Conservation (phyloP, 2,888 invertebrate species). For the Helicoverpa assulta region DNA sequence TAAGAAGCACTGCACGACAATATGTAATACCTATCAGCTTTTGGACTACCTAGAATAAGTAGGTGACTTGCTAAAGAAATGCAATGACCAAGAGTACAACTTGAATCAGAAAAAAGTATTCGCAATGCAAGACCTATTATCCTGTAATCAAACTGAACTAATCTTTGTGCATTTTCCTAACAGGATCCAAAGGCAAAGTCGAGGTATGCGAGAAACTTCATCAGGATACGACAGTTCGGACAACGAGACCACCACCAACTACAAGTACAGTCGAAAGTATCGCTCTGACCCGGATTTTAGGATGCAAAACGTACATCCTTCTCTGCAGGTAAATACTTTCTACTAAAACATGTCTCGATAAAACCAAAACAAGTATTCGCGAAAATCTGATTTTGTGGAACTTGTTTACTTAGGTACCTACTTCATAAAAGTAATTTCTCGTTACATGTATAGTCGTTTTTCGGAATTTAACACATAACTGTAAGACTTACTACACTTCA, state of each 20-base stretch:
- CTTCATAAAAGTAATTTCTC: too few relatives aligned
- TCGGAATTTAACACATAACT: too few relatives aligned
- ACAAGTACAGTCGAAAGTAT: slow-evolving; percentile 93
- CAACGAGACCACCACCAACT: slow-evolving; percentile 92
- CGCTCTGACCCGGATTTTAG: slow-evolving; percentile 97
- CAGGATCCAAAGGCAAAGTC: slow-evolving; percentile 90
- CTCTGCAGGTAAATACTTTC: slow-evolving; percentile 85
- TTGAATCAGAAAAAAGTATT: too few relatives aligned
- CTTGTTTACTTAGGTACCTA: background rate
- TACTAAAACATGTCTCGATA: slow-evolving; percentile 29
- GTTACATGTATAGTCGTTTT: too few relatives aligned
- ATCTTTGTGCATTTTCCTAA: slow-evolving; percentile 2
- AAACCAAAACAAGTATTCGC: slow-evolving; percentile 13
- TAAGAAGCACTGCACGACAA: too few relatives aligned
- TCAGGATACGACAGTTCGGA: slow-evolving; percentile 98
- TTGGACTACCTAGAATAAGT: too few relatives aligned
- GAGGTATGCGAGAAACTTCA: slow-evolving; percentile 95
- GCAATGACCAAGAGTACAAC: too few relatives aligned
- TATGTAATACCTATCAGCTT: too few relatives aligned
- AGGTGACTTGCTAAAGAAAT: too few relatives aligned
- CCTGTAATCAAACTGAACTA: background rate
- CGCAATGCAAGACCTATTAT: background rate
- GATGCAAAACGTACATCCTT: slow-evolving; percentile 91
- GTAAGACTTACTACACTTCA: too few relatives aligned
- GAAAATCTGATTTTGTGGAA: background rate